Evolutionary conservation across 23 tunicate genomes (phyloP), one percentile per base, ranked within the genome.

Genomic region (Trididemnum nubilum): DNA sequence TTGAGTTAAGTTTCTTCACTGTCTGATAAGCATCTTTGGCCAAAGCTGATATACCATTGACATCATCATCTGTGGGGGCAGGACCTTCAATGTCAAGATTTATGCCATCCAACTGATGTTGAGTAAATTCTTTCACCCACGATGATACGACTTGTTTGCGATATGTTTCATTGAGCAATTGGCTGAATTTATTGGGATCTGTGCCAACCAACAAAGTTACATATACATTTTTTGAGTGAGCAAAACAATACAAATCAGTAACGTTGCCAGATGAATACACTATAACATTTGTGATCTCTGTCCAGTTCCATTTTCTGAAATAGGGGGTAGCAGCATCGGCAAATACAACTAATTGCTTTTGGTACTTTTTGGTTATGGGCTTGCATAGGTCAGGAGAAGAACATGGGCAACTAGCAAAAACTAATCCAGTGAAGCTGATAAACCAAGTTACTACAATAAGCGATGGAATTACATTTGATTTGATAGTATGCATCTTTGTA

Each of bases 81-180:
- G 88, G 60, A 28, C 95, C 88, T 71, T 89, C 95, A 76, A 89
- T 84, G 50, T 89, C 95, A 64, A 89, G 38, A 60, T 89, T 89
- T 19, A 89, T 25, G 23, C 95, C 95, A 84, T 89, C 95, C 35
- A 89, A 72, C 29, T 52, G 39, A 50, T 65, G 71, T 33, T 49
- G 58, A 3, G 69, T 72, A 21, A 81, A 27, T 36, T 50, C 21
- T n/a, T 70, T 60, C 30, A 89, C 22, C 95, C 95, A 89, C 26
- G 79, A 49, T 29, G 79, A 74, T 1, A 79, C 36, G 25, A 79
- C 36, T 65, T 84, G 81, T 35, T 84, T 38, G 1, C 95, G 86
- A 87, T n/a, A 87, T 19, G 57, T 34, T 51, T 4, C 25, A 30
- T 83, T 27, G 3, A 38, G 21, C 2, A 87, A 79, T 51, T 76